Percentiles rank a stretch among this genome's conserved stretches.
phyloP scores from a whole-genome alignment of 2,888 invertebrate genomes.

The Mycalesis mineus region DNA sequence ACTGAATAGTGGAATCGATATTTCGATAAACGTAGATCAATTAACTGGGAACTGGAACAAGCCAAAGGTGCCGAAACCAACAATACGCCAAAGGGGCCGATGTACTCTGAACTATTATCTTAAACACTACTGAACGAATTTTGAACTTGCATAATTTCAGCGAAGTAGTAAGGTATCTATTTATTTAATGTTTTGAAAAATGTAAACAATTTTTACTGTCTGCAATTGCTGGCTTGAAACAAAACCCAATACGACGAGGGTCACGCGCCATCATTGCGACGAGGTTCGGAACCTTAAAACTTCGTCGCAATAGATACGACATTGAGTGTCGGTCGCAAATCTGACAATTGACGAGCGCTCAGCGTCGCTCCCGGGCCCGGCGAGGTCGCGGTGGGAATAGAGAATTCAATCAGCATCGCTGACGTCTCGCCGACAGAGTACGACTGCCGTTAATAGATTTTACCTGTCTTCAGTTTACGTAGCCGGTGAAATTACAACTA shows the following conservation, averaged over 20 bases:
- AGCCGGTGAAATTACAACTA: not conserved
- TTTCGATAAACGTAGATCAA: not conserved
- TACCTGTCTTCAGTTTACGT: not conserved
- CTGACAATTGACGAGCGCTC: constrained; percentile 17
- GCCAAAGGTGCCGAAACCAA: not conserved
- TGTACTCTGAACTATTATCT: too few species aligned
- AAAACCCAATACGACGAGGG: too few species aligned
- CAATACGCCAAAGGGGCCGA: too few species aligned
- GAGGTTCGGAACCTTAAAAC: not conserved
- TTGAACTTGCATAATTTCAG: not conserved
- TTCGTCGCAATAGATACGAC: constrained; percentile 15
- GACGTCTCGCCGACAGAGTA: constrained; percentile 14
- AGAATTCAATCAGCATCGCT: constrained; percentile 1
- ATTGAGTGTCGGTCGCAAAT: constrained; percentile 22
- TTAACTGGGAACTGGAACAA: not conserved
- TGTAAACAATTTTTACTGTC: too few species aligned
- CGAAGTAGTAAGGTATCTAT: too few species aligned
- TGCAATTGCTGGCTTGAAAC: too few species aligned
- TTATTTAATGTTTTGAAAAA: too few species aligned
- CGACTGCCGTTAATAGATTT: not conserved
- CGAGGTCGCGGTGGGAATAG: constrained; percentile 18
- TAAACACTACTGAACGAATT: too few species aligned
- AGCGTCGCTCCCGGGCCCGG: not conserved
- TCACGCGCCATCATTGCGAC: too few species aligned
- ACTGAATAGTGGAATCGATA: not conserved